Evolutionary conservation across 2,113 vertebrate genomes (phyloP).

Genomic region (Solea solea): DNA sequence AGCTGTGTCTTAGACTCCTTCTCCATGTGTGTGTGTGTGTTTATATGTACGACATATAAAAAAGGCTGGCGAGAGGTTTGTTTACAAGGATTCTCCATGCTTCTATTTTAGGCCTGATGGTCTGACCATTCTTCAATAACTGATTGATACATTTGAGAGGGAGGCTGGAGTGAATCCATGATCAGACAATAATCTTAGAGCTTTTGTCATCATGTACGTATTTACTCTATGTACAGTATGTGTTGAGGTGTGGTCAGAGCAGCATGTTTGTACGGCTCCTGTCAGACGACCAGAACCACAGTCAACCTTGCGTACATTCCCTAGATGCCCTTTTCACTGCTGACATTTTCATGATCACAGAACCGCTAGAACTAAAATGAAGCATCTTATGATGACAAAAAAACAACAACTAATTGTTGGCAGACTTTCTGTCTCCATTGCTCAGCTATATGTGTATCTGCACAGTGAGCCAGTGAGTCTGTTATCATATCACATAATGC

Average conservation of each 20-base stretch:
- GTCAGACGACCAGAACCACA: constrained; percentile 4
- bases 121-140: not conserved
- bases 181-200: constrained; percentile 11
- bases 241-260: not conserved
- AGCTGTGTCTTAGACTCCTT: constrained; percentile 62
- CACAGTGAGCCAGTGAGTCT: not conserved
- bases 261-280: constrained; percentile 26
- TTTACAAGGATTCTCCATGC: constrained; percentile 17
- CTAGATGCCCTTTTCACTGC: not conserved
- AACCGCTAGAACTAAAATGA: not conserved
- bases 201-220: not conserved
- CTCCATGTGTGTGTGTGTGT: constrained; percentile 22
- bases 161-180: constrained; percentile 1
- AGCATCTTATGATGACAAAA: not conserved
- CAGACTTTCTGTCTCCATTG: not conserved
- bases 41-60: not conserved
- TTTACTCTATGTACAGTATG: not conserved
- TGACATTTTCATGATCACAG: not conserved
- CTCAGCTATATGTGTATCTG: not conserved
- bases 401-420: not conserved
- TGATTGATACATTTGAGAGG: constrained; percentile 1
- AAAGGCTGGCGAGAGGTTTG: constrained; percentile 6
- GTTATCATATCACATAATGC: no score
- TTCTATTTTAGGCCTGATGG: constrained; percentile 30
- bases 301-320: constrained; percentile 11